Base-by-base conservation (phyloP, 2,797 vertebrate genomes). In the Lepilemur septentrionalis region DNA sequence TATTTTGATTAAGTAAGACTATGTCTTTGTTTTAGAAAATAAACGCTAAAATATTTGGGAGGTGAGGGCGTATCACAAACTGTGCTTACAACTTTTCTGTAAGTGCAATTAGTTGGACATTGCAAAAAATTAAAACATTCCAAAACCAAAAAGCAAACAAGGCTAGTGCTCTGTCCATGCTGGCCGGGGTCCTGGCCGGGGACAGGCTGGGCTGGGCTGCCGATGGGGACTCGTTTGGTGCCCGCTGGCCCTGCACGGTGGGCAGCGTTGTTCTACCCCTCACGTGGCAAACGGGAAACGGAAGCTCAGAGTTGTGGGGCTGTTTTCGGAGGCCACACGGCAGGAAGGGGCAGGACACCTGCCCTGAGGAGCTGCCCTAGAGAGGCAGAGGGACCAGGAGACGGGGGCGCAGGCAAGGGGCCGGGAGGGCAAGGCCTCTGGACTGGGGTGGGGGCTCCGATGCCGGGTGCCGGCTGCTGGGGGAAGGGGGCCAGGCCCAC, bases 161-260 rank as follows among this genome's bases (percentile, higher is more conserved):
- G 57, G 4, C 23, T 17, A 14, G 14, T 12, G 35, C 11, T 10
- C 35, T 6, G 17, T 41, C 55, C 23, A 0, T 2, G 0, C 32
- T 2, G 7, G 38, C n/a, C 14, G 0, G n/a, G 4, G 28, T 8
- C 48, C 30, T 15, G 38, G 23, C 52, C 23, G 0, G 67, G 75
- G 28, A 25, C 1, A 5, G 23, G 22, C 73, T 5, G 22, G 28
- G 55, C n/a, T 0, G 0, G 22, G 63, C 81, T 17, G 43, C 55
- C 4, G 23, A 1, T 1, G 28, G 20, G 25, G n/a, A 7, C 4
- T 1, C 7, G 0, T 12, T 7, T 7, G 4, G 11, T 5, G 7
- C 28, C 22, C n/a, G 22, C 30, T 0, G 63, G 12, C 0, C 25
- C 20, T 2, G 32, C n/a, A 9, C 30, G 59, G 72, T 1, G 23